Conservation (phyloP, 2,888 invertebrate genomes). For the Parascotia fuliginaria region DNA sequence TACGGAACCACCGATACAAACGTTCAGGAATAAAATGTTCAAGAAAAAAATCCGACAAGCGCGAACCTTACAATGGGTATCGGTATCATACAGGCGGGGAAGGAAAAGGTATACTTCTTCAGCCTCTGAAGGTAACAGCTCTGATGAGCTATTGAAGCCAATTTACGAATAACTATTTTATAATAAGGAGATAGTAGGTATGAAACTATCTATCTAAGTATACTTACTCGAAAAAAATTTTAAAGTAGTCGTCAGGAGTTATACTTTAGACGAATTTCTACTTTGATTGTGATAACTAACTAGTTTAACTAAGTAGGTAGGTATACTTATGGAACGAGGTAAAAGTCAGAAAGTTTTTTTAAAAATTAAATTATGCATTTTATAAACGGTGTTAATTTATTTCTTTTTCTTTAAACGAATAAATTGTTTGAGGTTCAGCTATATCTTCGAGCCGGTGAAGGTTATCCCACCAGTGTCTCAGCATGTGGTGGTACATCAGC, state of each 20-base stretch:
- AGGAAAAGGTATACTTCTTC: constrained; percentile 56
- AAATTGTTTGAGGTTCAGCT: constrained; percentile 23
- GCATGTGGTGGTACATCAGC: constrained; percentile 89
- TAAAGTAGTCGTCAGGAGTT: too few species aligned
- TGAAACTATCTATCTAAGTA: too few species aligned
- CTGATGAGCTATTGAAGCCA: constrained; percentile 73
- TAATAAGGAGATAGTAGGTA: too few species aligned
- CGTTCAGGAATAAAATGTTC: constrained; percentile 50
- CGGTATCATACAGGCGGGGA: constrained; percentile 53
- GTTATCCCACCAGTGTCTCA: constrained; percentile 94
- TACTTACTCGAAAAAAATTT: too few species aligned
- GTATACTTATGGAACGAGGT: too few species aligned
- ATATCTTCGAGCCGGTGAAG: constrained; percentile 87
- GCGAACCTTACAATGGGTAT: constrained; percentile 73
- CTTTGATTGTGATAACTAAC: too few species aligned
- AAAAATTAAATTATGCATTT: not conserved
- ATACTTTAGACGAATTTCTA: too few species aligned
- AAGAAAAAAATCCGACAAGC: constrained; percentile 56
- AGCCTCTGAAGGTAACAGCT: constrained; percentile 66
- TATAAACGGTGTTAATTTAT: not conserved
- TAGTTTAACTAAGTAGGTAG: too few species aligned
- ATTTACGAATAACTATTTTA: constrained; percentile 75
- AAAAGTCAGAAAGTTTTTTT: too few species aligned
- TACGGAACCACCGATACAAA: constrained; percentile 46
- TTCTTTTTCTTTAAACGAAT: constrained; percentile 17